Percentiles rank a stretch among this genome's conserved stretches.
These are phyloP conservation scores for Gorsachius magnificus DNA, from an alignment of 2,797 vertebrate species.

Conservation along the genomic window DNA sequence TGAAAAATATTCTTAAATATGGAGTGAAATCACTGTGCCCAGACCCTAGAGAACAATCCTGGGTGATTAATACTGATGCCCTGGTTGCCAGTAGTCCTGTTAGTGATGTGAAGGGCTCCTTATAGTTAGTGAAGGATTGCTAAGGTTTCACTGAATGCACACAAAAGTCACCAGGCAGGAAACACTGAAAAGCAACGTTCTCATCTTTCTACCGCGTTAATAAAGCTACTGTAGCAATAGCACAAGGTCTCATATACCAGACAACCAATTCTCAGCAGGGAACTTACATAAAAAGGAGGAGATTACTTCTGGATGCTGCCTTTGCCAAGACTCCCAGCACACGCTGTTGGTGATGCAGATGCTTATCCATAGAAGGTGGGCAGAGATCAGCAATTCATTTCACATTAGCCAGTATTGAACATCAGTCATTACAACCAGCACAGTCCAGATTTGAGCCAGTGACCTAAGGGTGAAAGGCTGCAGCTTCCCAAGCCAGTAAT, in stretches of 20 bases:
- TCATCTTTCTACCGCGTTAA: neutral
- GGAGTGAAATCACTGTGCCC: neutral
- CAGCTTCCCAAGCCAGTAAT: constrained; percentile 34
- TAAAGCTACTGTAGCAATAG: neutral
- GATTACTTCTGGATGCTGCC: neutral
- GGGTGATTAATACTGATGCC: neutral
- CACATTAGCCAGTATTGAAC: constrained; percentile 43
- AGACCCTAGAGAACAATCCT: neutral
- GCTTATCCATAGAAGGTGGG: neutral
- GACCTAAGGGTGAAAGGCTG: constrained; percentile 64
- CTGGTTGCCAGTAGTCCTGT: neutral
- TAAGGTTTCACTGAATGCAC: neutral
- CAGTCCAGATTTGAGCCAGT: constrained; percentile 31
- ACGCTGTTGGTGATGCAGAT: neutral
- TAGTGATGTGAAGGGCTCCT: neutral
- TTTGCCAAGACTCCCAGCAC: neutral
- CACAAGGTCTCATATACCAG: neutral
- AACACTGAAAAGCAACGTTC: neutral
- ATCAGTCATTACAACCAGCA: constrained; percentile 36
- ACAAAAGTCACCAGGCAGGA: neutral
- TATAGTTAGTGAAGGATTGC: neutral
- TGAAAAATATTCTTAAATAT: constrained; percentile 1
- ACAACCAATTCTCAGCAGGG: neutral
- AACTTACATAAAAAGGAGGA: neutral
- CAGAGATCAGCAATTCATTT: constrained; percentile 53